These are phyloP conservation scores for Dendrocincla fuliginosa DNA, from an alignment of 2,797 vertebrate genomes.

Conservation along the genomic window DNA sequence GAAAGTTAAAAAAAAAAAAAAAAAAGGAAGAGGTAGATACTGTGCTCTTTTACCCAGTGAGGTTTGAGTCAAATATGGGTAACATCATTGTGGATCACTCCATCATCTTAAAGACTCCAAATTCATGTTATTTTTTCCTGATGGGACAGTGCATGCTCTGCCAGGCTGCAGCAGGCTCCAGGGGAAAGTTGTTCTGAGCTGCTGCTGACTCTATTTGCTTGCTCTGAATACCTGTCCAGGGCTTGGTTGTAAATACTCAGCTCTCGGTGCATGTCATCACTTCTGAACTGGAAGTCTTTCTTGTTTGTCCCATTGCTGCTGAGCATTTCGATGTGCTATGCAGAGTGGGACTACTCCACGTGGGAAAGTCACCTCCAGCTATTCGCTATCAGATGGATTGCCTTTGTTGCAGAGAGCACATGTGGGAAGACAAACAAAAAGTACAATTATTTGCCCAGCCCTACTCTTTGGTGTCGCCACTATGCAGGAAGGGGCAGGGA, in stretches of 20 bases:
- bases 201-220: not conserved
- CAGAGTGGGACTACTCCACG: not conserved
- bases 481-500: not conserved
- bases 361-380: slow-evolving; percentile 12
- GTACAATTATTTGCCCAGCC: slow-evolving; percentile 3
- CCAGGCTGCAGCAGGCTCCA: not conserved
- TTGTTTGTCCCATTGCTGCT: not conserved
- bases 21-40: not conserved
- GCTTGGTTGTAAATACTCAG: not conserved
- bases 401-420: not conserved
- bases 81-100: not conserved
- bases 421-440: slow-evolving; percentile 43
- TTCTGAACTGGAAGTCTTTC: not conserved
- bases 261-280: not conserved
- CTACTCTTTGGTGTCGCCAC: not conserved
- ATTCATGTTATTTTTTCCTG: not conserved
- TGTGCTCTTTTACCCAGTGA: not conserved
- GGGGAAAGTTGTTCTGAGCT: not conserved
- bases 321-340: not conserved
- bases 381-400: slow-evolving; percentile 3
- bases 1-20: not conserved
- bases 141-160: not conserved
- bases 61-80: not conserved
- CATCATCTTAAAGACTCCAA: not conserved
- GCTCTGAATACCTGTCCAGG: not conserved